These are phyloP conservation scores for Otus scops DNA, from an alignment of 2,797 vertebrate genomes.

Conservation along the genomic window DNA sequence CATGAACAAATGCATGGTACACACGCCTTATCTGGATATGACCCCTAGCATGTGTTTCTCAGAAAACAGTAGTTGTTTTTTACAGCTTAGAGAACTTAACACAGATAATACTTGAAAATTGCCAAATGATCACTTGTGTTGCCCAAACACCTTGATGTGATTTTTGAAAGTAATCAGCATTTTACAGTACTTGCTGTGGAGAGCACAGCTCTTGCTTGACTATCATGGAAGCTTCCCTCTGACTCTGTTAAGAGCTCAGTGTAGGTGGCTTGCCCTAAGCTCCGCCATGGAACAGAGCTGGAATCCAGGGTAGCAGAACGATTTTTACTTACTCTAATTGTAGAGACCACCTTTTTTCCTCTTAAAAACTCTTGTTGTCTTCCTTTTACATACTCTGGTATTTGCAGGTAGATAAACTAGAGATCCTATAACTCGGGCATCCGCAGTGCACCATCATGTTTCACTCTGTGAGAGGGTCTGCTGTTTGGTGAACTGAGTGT, in stretches of 20 bases:
- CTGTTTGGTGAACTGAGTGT: not conserved
- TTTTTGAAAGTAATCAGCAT: not conserved
- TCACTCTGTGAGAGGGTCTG: not conserved
- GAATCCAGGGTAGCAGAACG: not conserved
- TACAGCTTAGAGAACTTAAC: not conserved
- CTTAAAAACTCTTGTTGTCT: fast-evolving
- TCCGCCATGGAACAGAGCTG: not conserved
- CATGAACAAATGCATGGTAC: no score
- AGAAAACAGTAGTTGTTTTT: not conserved
- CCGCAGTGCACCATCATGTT: not conserved
- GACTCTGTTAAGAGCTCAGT: not conserved
- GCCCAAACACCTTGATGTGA: not conserved
- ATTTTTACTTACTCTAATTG: not conserved
- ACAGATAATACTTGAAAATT: not conserved
- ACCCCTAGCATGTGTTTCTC: not conserved
- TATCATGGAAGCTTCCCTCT: not conserved
- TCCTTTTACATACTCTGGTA: not conserved
- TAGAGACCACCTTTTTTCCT: not conserved
- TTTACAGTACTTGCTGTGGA: not conserved
- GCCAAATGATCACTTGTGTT: not conserved
- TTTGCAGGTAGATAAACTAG: not conserved
- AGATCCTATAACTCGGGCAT: not conserved
- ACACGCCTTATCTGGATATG: not conserved
- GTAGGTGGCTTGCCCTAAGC: not conserved
- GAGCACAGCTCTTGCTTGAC: not conserved